Evolutionary conservation across 2,113 vertebrate genomes (phyloP).

Genomic region (Vidua macroura): DNA sequence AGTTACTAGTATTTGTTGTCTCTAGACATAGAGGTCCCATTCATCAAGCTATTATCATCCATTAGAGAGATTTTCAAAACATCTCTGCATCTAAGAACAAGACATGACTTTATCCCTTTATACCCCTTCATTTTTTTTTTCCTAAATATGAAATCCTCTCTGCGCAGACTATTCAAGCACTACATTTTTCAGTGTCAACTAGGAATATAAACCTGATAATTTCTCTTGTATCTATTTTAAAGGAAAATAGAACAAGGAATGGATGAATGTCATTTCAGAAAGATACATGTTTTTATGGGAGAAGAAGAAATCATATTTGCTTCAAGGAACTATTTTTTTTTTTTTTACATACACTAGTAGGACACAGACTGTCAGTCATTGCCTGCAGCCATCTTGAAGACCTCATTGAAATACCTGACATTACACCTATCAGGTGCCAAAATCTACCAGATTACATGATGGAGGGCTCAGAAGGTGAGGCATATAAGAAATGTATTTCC

Average conservation of each 20-base stretch:
- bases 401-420: not conserved
- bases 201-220: not conserved
- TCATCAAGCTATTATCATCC: not conserved
- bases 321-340: not conserved
- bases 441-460: not conserved
- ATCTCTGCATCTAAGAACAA: not conserved
- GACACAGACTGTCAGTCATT: not conserved
- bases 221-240: not conserved
- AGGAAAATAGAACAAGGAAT: not conserved
- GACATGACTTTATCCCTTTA: not conserved
- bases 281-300: not conserved
- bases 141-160: not conserved
- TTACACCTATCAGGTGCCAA: not conserved
- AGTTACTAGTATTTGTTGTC: not conserved
- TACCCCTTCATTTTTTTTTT: not conserved
- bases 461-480: not conserved
- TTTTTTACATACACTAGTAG: not conserved
- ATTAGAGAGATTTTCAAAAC: not conserved
- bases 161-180: not conserved
- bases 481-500: not conserved
- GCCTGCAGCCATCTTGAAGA: not conserved
- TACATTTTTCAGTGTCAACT: conserved; percentile 2
- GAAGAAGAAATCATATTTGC: not conserved
- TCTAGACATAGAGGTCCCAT: not conserved
- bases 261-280: not conserved